These are phyloP conservation scores for Encarsia formosa DNA, from an alignment of 2,888 invertebrate genomes.

Conservation along the genomic window DNA sequence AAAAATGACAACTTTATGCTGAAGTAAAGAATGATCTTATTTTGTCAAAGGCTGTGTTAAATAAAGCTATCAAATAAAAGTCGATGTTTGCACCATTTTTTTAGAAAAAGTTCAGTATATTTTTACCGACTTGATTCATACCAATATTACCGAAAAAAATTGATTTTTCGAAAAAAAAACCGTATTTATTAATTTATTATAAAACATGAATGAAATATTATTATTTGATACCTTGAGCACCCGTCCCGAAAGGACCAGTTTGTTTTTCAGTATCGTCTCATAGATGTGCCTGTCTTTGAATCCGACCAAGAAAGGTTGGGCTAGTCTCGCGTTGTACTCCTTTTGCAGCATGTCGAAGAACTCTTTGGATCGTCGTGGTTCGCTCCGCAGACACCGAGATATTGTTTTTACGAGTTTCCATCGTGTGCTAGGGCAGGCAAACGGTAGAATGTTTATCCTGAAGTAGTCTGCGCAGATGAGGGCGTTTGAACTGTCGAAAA, in stretches of 20 bases:
- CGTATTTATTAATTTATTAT: too few species aligned
- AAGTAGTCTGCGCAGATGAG: slow-evolving; percentile 36
- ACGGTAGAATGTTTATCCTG: slow-evolving; percentile 33
- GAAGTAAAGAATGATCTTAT: too few species aligned
- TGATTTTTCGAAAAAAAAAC: too few species aligned
- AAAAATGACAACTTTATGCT: too few species aligned
- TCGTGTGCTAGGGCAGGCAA: slow-evolving; percentile 37
- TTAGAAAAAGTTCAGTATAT: too few species aligned
- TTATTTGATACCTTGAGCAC: too few species aligned
- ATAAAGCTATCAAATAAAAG: too few species aligned
- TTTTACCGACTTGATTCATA: too few species aligned
- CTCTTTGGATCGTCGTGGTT: slow-evolving; percentile 33
- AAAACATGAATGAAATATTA: too few species aligned
- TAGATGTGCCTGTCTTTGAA: slow-evolving; percentile 38
- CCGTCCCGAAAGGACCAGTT: slow-evolving; percentile 27
- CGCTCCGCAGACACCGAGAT: slow-evolving; percentile 27
- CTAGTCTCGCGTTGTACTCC: slow-evolving; percentile 33
- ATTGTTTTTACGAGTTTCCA: slow-evolving; percentile 36
- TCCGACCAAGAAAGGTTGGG: slow-evolving; percentile 35
- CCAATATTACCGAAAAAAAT: too few species aligned
- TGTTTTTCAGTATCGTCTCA: slow-evolving; percentile 21
- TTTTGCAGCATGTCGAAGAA: slow-evolving; percentile 34
- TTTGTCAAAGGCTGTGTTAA: too few species aligned
- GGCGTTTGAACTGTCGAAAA: slow-evolving; percentile 36
- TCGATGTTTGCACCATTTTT: too few species aligned